Percentiles rank a stretch among this genome's conserved stretches.
Conservation (phyloP, 1,140 invertebrate genomes). For the Pseudachorutes palmiensis region DNA sequence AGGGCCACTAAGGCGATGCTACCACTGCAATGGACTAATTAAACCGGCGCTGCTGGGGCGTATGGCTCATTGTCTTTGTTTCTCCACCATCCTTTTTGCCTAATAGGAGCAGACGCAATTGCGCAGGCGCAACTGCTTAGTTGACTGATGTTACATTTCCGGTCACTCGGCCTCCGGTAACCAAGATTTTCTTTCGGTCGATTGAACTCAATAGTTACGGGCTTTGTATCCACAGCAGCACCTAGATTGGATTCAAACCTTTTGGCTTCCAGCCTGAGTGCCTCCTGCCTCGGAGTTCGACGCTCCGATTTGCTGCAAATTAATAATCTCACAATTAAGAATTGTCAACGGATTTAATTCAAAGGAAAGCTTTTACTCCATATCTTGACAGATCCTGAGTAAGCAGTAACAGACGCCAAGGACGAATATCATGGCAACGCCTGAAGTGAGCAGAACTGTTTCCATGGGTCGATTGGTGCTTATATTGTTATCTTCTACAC, state of each 20-base stretch:
- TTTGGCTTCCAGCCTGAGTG: no score
- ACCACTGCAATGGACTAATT: neutral
- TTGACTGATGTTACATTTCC: neutral
- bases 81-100: neutral
- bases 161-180: neutral
- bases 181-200: no score
- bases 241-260: no score
- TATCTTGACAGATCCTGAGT: neutral
- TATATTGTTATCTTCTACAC: neutral
- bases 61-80: neutral
- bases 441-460: neutral
- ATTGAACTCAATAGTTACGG: no score
- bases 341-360: no score
- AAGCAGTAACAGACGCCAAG: neutral
- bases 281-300: no score
- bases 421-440: neutral
- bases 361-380: neutral
- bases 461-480: neutral
- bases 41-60: neutral
- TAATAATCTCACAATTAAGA: no score
- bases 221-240: no score
- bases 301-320: no score
- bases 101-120: neutral
- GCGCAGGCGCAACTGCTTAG: neutral
- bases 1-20: no score